Base-by-base conservation (phyloP, 2,797 vertebrate genomes). In the Enteromius trimaculatus region DNA sequence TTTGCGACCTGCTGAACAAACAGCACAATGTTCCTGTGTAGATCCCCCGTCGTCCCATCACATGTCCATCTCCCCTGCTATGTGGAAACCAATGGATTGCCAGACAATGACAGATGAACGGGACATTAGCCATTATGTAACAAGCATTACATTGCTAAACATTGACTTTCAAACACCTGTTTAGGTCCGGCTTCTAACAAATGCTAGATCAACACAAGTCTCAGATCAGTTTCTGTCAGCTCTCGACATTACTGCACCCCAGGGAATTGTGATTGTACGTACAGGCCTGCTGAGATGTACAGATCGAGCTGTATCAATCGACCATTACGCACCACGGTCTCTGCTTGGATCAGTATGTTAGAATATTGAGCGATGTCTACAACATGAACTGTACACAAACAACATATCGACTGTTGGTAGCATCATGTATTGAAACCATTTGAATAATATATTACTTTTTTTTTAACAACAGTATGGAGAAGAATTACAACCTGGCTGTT, bases 61-160 rank as follows among this genome's bases (percentile, higher is more conserved):
- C 62, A 68, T 76, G 21, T 76, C 23, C 14, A 82, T 69, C 31
- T 71, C 17, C 39, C 44, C 51, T 23, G 26, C 70, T 83, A 37
- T 81, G 49, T 81, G 55, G 55, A 68, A 55, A 62, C 60, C 55
- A 44, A 51, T 77, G 60, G 66, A 51, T 55, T 68, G 31, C 44
- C 44, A 77, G 72, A 81, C 53, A 60, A 62, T 16, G 26, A 64
- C 79, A 84, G 42, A 87, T 82, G 17, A 68, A 17, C 4, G 17
- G 42, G 44, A 69, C 62, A 47, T 72, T 82, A 64, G 37, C 53
- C 39, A 69, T 88, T 85, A 81, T 39, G 31, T 79, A 83, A 86
- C 37, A 29, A 70, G 74, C 81, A 71, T 79, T 86, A 75, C 37
- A 71, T 83, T 83, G 37, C 49, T 58, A 19, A 60, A 29, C 37